A percentile compares a stretch with the other conserved stretches of the same genome.
These are phyloP conservation scores for Lepus timidus DNA, from an alignment of 2,113 vertebrate genomes.

Conservation along the genomic window DNA sequence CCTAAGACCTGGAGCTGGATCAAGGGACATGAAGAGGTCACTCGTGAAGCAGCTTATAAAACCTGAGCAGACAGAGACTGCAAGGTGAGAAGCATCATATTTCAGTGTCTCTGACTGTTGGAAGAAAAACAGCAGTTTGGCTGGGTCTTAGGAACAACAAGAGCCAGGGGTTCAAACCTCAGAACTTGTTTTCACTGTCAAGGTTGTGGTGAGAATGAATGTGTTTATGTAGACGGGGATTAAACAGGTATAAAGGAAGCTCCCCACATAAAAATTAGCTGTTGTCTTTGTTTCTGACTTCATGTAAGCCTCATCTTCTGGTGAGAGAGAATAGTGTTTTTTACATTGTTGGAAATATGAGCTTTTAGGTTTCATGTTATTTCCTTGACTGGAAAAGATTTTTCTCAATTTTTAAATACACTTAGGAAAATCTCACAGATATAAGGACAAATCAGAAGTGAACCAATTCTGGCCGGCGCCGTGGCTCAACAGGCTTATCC, in stretches of 20 bases:
- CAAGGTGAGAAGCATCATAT: not conserved
- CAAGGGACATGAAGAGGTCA: not conserved
- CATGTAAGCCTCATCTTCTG: not conserved
- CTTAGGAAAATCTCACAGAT: not conserved
- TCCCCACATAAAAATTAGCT: not conserved
- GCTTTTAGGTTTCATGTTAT: not conserved
- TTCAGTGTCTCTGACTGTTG: not conserved
- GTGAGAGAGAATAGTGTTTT: not conserved
- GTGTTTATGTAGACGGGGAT: not conserved
- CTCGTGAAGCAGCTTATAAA: not conserved
- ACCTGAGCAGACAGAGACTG: not conserved
- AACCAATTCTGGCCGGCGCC: not conserved
- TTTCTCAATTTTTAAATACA: constrained; percentile 3
- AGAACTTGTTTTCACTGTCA: not conserved
- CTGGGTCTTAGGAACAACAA: not conserved
- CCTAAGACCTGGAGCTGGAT: not conserved
- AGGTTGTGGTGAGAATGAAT: not conserved
- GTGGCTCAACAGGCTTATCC: too few relatives aligned
- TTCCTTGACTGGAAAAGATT: not conserved
- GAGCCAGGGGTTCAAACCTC: not conserved
- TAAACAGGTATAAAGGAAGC: not conserved
- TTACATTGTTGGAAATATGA: not conserved
- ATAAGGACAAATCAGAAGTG: not conserved
- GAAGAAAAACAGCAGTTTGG: too few relatives aligned
- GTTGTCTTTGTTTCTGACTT: not conserved